These are phyloP conservation scores for Himalopsyche tibetana DNA, from an alignment of 2,888 invertebrate species.

Conservation along the genomic window DNA sequence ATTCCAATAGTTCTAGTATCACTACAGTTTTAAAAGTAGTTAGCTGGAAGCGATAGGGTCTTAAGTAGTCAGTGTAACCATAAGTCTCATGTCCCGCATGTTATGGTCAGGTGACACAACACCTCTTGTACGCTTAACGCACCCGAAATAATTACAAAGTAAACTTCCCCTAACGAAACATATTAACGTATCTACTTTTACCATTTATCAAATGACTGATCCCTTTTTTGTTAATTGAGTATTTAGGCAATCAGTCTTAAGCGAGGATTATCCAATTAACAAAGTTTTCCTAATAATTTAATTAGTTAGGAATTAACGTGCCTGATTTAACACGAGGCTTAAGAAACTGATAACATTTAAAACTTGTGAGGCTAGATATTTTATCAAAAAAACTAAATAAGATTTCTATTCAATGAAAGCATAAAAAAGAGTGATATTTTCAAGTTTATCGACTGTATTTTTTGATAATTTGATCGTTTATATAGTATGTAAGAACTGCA, in stretches of 20 bases:
- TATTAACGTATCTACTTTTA: background rate
- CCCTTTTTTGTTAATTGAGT: constrained; percentile 6
- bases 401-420: too few relatives aligned
- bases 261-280: background rate
- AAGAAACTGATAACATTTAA: too few relatives aligned
- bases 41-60: background rate
- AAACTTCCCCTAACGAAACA: background rate
- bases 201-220: background rate
- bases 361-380: too few relatives aligned
- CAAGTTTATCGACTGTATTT: too few relatives aligned
- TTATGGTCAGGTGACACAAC: constrained; percentile 7
- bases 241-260: background rate
- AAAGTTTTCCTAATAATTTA: background rate
- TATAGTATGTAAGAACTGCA: too few relatives aligned
- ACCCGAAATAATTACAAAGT: constrained; percentile 18
- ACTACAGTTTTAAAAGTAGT: too few relatives aligned
- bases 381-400: too few relatives aligned
- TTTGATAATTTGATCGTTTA: too few relatives aligned
- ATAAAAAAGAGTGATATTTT: too few relatives aligned
- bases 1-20: too few relatives aligned
- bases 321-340: too few relatives aligned
- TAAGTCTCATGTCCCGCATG: background rate
- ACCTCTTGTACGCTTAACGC: background rate
- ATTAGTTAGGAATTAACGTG: too few relatives aligned
- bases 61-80: background rate